phyloP scores from a whole-genome alignment of 2,113 vertebrate species.

The Trachemys scripta region DNA sequence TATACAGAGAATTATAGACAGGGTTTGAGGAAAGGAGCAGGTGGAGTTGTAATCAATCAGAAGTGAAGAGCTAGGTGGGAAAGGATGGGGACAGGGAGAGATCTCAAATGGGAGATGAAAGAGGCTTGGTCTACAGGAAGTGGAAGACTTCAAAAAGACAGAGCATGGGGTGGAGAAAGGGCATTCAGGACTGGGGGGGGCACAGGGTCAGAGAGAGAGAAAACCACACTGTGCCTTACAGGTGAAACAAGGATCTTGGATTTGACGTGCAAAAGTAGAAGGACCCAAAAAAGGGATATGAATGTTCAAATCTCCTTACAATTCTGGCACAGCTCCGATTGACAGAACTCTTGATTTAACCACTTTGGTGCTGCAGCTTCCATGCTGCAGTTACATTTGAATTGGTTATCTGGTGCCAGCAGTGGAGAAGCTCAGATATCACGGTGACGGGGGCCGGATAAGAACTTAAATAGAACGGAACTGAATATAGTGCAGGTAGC shows the following conservation, averaged over 20 bases:
- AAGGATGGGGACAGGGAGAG: neutral
- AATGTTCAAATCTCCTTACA: too few species aligned
- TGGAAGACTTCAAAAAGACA: neutral
- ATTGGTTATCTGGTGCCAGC: neutral
- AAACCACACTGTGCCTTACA: neutral
- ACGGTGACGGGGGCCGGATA: neutral
- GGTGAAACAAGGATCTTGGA: neutral
- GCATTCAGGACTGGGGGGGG: neutral
- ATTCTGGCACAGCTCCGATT: neutral
- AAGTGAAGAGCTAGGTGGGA: neutral
- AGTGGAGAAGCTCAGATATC: neutral
- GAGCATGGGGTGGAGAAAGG: neutral
- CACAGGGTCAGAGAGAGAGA: neutral
- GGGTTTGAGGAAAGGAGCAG: neutral
- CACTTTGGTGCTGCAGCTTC: neutral
- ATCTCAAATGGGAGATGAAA: neutral
- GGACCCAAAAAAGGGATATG: neutral
- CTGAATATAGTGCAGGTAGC: neutral
- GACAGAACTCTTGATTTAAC: neutral
- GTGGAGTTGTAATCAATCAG: neutral
- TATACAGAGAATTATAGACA: neutral
- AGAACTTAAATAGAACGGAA: slow-evolving; percentile 17
- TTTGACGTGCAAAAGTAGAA: neutral
- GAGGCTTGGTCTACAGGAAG: neutral
- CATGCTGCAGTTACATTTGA: neutral